These are phyloP conservation scores for Pyrrhosoma nymphula DNA, from an alignment of 2,888 invertebrate genomes.

Conservation along the genomic window DNA sequence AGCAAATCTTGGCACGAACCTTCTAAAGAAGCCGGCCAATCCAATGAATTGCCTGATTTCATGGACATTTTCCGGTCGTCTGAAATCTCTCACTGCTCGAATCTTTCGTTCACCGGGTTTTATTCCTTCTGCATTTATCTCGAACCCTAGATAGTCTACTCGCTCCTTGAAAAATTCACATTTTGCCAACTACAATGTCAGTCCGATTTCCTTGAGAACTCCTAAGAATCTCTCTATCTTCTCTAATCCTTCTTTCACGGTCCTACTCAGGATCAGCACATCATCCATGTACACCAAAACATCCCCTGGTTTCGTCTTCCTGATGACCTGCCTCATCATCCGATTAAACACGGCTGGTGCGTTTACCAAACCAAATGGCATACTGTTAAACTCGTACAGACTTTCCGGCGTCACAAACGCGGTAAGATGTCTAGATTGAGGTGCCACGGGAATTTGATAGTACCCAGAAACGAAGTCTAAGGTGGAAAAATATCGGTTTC, in stretches of 20 bases:
- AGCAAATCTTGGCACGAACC: constrained; percentile 73
- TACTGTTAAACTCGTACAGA: constrained; percentile 75
- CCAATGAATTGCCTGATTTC: constrained; percentile 74
- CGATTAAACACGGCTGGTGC: constrained; percentile 71
- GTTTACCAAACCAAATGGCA: constrained; percentile 76
- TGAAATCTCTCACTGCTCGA: constrained; percentile 72
- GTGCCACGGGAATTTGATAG: constrained; percentile 75
- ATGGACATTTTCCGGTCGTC: constrained; percentile 72
- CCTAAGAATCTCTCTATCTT: constrained; percentile 67
- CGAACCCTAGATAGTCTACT: constrained; percentile 73
- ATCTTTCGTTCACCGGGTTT: constrained; percentile 73
- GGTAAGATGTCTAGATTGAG: constrained; percentile 74
- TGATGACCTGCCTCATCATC: constrained; percentile 57
- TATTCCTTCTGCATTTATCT: constrained; percentile 72
- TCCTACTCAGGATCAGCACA: constrained; percentile 72
- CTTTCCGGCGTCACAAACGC: constrained; percentile 76
- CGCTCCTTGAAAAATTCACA: constrained; percentile 72
- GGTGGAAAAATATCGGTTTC: constrained; percentile 73
- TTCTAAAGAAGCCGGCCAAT: constrained; percentile 74
- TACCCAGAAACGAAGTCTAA: constrained; percentile 75
- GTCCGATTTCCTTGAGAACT: constrained; percentile 38
- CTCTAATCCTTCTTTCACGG: constrained; percentile 71
- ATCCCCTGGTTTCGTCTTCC: neutral
- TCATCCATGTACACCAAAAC: constrained; percentile 68
- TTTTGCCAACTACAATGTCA: constrained; percentile 73